Evolutionary conservation across 2,888 invertebrate genomes (phyloP).

Genomic region (Candidula unifasciata): DNA sequence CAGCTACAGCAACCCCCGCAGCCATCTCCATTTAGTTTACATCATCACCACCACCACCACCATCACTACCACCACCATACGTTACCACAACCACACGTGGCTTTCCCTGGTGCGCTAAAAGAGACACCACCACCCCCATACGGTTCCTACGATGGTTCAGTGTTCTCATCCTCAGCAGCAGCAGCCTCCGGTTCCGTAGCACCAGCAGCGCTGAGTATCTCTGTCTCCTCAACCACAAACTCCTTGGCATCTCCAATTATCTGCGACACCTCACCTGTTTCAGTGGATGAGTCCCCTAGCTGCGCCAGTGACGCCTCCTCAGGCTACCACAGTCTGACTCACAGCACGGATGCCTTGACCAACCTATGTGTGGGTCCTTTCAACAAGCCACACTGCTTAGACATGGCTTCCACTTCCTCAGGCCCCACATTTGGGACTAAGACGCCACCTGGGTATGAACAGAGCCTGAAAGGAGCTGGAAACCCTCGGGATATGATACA

Average conservation of each 20-base stretch:
- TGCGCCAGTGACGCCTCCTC: slow-evolving; percentile 46
- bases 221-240: slow-evolving; percentile 38
- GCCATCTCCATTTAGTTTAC: slow-evolving; percentile 39
- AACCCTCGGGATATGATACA: slow-evolving; percentile 25
- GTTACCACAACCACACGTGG: not conserved
- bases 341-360: slow-evolving; percentile 10
- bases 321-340: slow-evolving; percentile 48
- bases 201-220: slow-evolving; percentile 32
- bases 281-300: slow-evolving; percentile 50
- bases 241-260: slow-evolving; percentile 42
- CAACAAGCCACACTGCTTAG: slow-evolving; percentile 34
- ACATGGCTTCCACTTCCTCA: not conserved
- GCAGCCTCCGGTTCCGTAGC: not conserved
- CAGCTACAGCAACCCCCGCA: slow-evolving; percentile 16
- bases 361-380: slow-evolving; percentile 3
- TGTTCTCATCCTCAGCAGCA: slow-evolving; percentile 15
- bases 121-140: slow-evolving; percentile 33
- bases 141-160: slow-evolving; percentile 17
- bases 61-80: slow-evolving; percentile 49
- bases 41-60: slow-evolving; percentile 51
- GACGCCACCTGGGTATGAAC: slow-evolving; percentile 14
- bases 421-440: slow-evolving; percentile 18
- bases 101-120: slow-evolving; percentile 24
- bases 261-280: slow-evolving; percentile 50
- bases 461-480: not conserved